Base-by-base conservation (phyloP, 2,113 vertebrate species). In the Ceuthmochares aereus region DNA sequence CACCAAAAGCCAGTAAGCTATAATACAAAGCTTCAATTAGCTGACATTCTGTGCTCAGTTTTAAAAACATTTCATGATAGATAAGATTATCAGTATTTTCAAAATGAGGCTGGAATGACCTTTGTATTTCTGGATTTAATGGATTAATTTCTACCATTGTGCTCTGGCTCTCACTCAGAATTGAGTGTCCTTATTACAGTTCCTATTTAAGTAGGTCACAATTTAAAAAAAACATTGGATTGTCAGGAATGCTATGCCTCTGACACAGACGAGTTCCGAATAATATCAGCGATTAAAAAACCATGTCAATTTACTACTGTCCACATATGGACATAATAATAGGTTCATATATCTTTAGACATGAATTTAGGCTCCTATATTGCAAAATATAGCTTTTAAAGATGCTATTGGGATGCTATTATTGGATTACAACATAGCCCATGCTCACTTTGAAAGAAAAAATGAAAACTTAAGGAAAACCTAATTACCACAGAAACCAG, bases 401-500 rank as follows among this genome's bases (percentile, higher is more conserved):
- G 17, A 69, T 49, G 30, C 40, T 68, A 29, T 43, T 78, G 83
- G 72, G 75, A 74, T 77, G 9, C 22, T 90, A 68, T 63, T 93
- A 76, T 34, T 82, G 40, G 74, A 94, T 87, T 84, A 64, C 7
- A 72, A 10, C 36, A 40, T 87, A 74, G 18, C 22, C 27, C 12
- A 23, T 89, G 40, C 49, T 84, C 76, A 92, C 73, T 56, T 94
- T 95, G 76, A 75, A 93, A 87, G 62, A 93, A 11, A 9, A 19
- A 80, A 32, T 64, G 66, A 80, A 91, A 95, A 92, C 12, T 54
- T 88, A 72, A 22, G 30, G 84, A 89, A 92, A 95, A 87, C 5
- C 17, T 94, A 90, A 93, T 96, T 94, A 90, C 40, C 56, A 81
- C 58, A 86, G 80, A 88, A 90, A 90, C 15, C 36, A 76, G 73